Evolutionary conservation across 2,113 vertebrate genomes (phyloP).

Genomic region (Lutjanus erythropterus): DNA sequence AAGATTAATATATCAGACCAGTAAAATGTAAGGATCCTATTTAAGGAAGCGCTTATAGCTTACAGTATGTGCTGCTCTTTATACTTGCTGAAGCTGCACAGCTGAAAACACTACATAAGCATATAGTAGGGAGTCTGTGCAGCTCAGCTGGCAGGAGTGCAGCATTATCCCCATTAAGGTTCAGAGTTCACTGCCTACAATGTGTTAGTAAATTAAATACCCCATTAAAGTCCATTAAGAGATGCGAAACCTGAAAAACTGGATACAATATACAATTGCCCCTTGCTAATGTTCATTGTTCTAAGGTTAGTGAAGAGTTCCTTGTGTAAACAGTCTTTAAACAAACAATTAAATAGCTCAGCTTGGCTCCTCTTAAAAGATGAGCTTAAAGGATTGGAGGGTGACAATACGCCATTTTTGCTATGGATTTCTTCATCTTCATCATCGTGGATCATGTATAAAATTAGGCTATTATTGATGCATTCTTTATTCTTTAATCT

Average conservation of each 20-base stretch:
- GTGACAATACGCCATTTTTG: no score
- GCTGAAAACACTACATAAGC: slow-evolving; percentile 59
- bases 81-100: slow-evolving; percentile 57
- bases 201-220: slow-evolving; percentile 58
- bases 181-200: slow-evolving; percentile 65
- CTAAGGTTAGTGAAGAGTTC: slow-evolving; percentile 19
- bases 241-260: slow-evolving; percentile 20
- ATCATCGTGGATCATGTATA: no score
- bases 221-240: slow-evolving; percentile 57
- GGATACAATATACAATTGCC: not conserved
- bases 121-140: slow-evolving; percentile 27
- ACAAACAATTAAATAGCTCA: slow-evolving; percentile 4
- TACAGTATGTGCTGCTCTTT: slow-evolving; percentile 27
- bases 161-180: slow-evolving; percentile 54
- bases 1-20: not conserved
- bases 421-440: no score
- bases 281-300: slow-evolving; percentile 30
- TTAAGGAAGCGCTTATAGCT: slow-evolving; percentile 21
- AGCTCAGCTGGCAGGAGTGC: slow-evolving; percentile 50
- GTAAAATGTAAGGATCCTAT: slow-evolving; percentile 39
- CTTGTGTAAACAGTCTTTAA: slow-evolving; percentile 8
- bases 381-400: no score
- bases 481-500: no score
- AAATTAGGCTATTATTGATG: no score
- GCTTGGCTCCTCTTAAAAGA: not conserved